Evolutionary conservation across 2,113 vertebrate genomes (phyloP), one percentile per base, ranked within the genome.

Genomic region (Salminus brasiliensis): DNA sequence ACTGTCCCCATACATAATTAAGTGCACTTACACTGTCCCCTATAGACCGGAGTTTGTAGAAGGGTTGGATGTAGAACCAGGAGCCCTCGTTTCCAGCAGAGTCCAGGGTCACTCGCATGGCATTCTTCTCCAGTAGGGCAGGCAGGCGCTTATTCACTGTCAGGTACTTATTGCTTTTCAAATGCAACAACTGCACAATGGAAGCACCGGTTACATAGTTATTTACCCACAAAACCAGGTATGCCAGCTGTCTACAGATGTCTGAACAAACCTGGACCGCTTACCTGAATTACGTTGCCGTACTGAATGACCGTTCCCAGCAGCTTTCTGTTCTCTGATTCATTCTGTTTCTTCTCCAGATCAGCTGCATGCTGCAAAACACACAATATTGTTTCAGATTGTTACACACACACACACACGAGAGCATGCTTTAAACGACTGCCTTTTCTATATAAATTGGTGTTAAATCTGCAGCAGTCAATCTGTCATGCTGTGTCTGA

Each of bases 41-140:
- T 16, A 98, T 96, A 87, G 98, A 99, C 7, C 98, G 94, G 32
- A 99, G 92, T 62, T 99, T 99, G 93, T 99, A 99, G 92, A 99
- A 99, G 0, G 98, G 98, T 75, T 99, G 97, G 59, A 99, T 99
- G 90, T 99, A 99, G 89, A 99, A 99, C 98, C 97, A 99, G 91
- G 98, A 99, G 0, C 98, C 98, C 78, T 99, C 98, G 0, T 99
- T 99, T 34, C 98, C 97, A 2, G 98, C 97, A 4, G 96, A 98
- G 23, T 99, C 97, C 93, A 99, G 83, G 0, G 97, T 99, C 80
- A 99, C 97, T 34, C 98, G 91, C 98, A 99, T 99, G 81, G 98
- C 98, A 6, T 99, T 99, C 92, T 99, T 99, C 94, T 99, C 98
- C 57, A 99, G 87, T 29, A 99, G 91, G 0, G 98, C 98, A 27